Percentiles rank a stretch among this genome's conserved stretches.
Conservation (phyloP, 2,113 vertebrate genomes). For the Callocephalon fimbriatum region DNA sequence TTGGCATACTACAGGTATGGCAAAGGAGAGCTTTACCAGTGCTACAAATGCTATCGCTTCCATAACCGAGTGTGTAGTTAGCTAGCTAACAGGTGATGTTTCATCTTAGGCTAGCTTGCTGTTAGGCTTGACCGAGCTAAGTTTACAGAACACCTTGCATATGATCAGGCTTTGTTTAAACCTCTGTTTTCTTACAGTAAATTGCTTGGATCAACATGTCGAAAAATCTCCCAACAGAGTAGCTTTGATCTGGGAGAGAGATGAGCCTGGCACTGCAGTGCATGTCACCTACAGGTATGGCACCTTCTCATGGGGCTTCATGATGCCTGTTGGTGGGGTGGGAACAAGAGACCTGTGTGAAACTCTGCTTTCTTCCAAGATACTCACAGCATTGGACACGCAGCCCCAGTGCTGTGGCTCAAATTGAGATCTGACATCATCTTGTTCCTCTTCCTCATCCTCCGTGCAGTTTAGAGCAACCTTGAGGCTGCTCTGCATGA, state of each 20-base stretch:
- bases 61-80: background rate
- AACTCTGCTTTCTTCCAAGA: background rate
- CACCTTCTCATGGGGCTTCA: background rate
- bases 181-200: constrained; percentile 80
- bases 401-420: background rate
- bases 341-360: background rate
- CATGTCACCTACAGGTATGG: constrained; percentile 90
- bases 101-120: background rate
- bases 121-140: background rate
- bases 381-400: rapidly evolving
- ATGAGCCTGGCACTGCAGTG: constrained; percentile 90
- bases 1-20: background rate
- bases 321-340: background rate
- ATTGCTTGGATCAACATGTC: constrained; percentile 92
- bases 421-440: background rate
- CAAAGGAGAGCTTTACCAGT: background rate
- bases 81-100: background rate
- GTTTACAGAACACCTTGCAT: background rate
- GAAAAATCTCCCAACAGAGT: constrained; percentile 83
- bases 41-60: background rate
- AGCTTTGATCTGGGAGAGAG: constrained; percentile 95
- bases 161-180: background rate
- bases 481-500: background rate
- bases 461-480: background rate
- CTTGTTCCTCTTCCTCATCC: background rate